These are phyloP conservation scores for Alligator mississippiensis DNA, from an alignment of 2,113 vertebrate genomes.

Conservation along the genomic window DNA sequence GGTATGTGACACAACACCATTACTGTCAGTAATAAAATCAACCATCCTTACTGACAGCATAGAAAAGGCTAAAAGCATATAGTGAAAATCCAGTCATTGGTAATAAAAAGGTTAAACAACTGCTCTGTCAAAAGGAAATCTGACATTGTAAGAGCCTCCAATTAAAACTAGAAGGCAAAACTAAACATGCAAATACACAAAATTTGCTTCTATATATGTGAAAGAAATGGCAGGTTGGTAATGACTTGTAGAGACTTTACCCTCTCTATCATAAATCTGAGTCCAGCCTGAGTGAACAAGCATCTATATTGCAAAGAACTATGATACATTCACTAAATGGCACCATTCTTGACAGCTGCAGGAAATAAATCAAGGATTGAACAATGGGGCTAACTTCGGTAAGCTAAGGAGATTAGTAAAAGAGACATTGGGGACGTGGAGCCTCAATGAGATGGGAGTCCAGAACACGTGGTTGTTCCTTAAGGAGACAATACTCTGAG, in stretches of 20 bases:
- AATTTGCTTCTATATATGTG: not conserved
- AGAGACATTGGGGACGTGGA: too few species aligned
- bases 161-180: not conserved
- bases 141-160: not conserved
- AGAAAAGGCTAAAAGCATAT: not conserved
- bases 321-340: not conserved
- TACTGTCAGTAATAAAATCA: not conserved
- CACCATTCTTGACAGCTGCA: not conserved
- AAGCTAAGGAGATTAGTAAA: too few species aligned
- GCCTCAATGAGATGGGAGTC: too few species aligned
- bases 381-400: not conserved
- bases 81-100: not conserved
- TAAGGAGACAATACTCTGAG: too few species aligned
- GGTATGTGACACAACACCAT: not conserved
- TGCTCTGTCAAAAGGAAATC: not conserved
- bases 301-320: not conserved
- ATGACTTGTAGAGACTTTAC: too few species aligned
- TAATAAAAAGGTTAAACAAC: slow-evolving; percentile 18
- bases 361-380: not conserved
- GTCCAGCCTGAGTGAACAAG: not conserved
- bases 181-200: not conserved
- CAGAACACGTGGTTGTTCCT: too few species aligned
- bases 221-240: accelerated
- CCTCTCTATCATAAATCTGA: not conserved
- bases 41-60: not conserved